These are phyloP conservation scores for Rhabditoides inermis DNA, from an alignment of 2,888 invertebrate genomes.

Conservation along the genomic window DNA sequence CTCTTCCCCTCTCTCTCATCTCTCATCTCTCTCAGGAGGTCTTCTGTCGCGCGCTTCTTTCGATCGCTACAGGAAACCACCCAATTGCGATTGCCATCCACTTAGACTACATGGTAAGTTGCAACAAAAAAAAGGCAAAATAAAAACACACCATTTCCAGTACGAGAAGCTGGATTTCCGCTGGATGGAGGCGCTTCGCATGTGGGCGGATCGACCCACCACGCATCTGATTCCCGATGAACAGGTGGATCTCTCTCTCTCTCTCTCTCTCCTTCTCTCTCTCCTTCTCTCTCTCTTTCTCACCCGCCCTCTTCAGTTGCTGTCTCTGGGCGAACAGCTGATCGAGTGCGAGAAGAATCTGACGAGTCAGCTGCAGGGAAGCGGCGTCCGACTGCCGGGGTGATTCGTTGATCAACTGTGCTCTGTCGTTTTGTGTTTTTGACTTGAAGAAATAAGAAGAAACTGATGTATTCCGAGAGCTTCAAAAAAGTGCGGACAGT, in stretches of 20 bases:
- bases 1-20: no score
- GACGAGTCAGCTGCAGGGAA: slow-evolving; percentile 36
- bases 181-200: slow-evolving; percentile 32
- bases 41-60: slow-evolving; percentile 18
- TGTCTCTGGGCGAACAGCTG: slow-evolving; percentile 34
- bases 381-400: slow-evolving; percentile 39
- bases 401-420: not conserved
- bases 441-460: no score
- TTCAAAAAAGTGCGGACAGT: no score
- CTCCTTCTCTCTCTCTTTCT: slow-evolving; percentile 9
- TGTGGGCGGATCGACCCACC: slow-evolving; percentile 36
- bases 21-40: no score
- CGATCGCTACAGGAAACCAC: slow-evolving; percentile 30
- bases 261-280: no score
- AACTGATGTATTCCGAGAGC: not conserved
- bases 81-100: slow-evolving; percentile 33
- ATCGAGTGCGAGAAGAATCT: slow-evolving; percentile 40
- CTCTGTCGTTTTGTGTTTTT: no score
- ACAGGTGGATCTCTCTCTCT: no score
- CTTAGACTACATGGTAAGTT: slow-evolving; percentile 32
- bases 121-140: no score
- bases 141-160: slow-evolving; percentile 11
- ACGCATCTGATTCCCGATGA: slow-evolving; percentile 18
- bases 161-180: slow-evolving; percentile 29
- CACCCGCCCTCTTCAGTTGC: slow-evolving; percentile 21